These are phyloP conservation scores for Craniophora ligustri DNA, from an alignment of 2,888 invertebrate species.

Conservation along the genomic window DNA sequence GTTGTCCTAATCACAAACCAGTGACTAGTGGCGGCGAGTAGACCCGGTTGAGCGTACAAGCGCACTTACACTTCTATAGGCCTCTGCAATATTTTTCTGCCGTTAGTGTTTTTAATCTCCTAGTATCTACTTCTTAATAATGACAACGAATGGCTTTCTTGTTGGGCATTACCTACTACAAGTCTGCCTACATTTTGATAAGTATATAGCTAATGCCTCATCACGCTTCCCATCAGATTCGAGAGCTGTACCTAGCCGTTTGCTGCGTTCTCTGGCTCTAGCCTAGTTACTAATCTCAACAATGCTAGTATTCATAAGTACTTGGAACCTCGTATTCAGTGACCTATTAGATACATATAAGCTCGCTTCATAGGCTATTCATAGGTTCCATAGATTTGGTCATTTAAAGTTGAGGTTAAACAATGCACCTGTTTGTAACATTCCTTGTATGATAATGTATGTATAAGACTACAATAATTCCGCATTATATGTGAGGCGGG, in stretches of 20 bases:
- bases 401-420: neutral
- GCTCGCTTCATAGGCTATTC: neutral
- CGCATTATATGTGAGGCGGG: too few relatives aligned
- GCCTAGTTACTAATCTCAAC: slow-evolving; percentile 78
- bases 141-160: slow-evolving; percentile 73
- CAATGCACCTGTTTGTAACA: neutral
- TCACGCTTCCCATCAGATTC: slow-evolving; percentile 67
- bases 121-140: slow-evolving; percentile 64
- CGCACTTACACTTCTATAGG: slow-evolving; percentile 48
- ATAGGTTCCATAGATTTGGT: neutral
- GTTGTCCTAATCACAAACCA: neutral
- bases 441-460: neutral
- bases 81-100: slow-evolving; percentile 65
- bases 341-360: neutral
- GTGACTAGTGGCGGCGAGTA: neutral
- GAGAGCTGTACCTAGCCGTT: slow-evolving; percentile 80
- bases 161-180: slow-evolving; percentile 50
- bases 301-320: slow-evolving; percentile 71
- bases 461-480: neutral
- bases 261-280: slow-evolving; percentile 73
- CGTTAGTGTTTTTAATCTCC: slow-evolving; percentile 69
- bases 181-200: slow-evolving; percentile 64
- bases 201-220: slow-evolving; percentile 61
- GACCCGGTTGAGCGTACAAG: slow-evolving; percentile 25
- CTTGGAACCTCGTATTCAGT: slow-evolving; percentile 53